Evolutionary conservation across 2,797 vertebrate genomes (phyloP).

Genomic region (Halcyon badia): DNA sequence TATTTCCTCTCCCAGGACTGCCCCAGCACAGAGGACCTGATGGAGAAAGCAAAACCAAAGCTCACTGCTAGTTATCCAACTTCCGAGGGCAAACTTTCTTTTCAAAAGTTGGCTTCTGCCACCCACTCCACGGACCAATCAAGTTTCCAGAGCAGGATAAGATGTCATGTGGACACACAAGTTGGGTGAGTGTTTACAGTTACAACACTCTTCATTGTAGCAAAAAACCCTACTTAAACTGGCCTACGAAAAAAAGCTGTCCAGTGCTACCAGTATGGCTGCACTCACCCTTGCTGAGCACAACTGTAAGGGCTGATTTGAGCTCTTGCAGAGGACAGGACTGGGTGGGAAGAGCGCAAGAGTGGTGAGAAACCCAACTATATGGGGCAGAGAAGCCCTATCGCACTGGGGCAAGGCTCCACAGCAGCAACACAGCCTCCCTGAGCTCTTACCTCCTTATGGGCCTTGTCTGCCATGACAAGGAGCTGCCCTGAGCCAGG

Average conservation of each 20-base stretch:
- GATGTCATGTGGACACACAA: neutral
- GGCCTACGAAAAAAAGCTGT: neutral
- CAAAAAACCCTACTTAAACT: neutral
- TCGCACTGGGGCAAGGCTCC: fast-evolving
- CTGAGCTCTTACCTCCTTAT: fast-evolving
- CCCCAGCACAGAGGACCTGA: fast-evolving
- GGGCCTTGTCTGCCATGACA: neutral
- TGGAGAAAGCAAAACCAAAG: neutral
- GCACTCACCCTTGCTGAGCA: neutral
- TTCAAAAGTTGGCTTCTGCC: neutral
- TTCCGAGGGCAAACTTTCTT: neutral
- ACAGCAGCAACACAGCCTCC: neutral
- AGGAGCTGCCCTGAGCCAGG: fast-evolving
- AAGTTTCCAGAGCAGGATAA: neutral
- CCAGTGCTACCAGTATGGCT: fast-evolving
- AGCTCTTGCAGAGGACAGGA: neutral
- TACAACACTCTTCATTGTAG: neutral
- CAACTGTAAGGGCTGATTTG: fast-evolving
- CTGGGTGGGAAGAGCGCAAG: neutral
- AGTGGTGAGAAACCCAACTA: neutral
- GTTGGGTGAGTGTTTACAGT: neutral
- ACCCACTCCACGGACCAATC: neutral
- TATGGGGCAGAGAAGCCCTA: neutral
- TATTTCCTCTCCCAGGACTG: neutral
- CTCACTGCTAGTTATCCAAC: neutral